phyloP scores from a whole-genome alignment of 2,797 vertebrate species.

The Melopsittacus undulatus region DNA sequence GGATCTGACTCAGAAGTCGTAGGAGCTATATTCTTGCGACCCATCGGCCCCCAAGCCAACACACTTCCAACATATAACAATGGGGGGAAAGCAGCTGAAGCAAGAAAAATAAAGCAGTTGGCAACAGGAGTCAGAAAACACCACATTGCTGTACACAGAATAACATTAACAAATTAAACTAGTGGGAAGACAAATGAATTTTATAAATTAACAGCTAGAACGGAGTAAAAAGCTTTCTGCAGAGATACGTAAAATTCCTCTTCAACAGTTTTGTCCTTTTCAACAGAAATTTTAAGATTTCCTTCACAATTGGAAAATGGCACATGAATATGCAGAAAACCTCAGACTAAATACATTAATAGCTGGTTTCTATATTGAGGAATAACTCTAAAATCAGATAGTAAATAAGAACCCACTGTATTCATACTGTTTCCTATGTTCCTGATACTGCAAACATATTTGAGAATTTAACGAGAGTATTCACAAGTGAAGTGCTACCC shows the following conservation, averaged over 20 bases:
- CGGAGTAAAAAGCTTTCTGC: neutral
- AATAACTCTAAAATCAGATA: neutral
- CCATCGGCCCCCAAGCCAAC: neutral
- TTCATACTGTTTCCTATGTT: neutral
- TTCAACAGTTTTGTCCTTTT: neutral
- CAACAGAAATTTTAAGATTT: neutral
- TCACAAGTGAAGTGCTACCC: neutral
- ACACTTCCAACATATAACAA: neutral
- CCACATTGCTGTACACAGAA: neutral
- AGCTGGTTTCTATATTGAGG: neutral
- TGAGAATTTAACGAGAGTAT: neutral
- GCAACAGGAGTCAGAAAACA: neutral
- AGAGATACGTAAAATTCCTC: accelerated
- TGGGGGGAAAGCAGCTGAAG: neutral
- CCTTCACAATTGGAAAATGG: neutral
- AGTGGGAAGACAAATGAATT: neutral
- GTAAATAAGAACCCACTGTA: neutral
- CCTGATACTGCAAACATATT: neutral
- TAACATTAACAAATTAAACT: neutral
- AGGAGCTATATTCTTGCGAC: neutral
- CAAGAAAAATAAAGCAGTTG: neutral
- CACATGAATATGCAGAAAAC: neutral
- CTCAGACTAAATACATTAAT: neutral
- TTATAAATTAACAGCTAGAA: neutral
- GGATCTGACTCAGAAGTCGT: neutral